These are phyloP conservation scores for Lasioglossum lativentre DNA, from an alignment of 2,888 invertebrate species.

Conservation along the genomic window DNA sequence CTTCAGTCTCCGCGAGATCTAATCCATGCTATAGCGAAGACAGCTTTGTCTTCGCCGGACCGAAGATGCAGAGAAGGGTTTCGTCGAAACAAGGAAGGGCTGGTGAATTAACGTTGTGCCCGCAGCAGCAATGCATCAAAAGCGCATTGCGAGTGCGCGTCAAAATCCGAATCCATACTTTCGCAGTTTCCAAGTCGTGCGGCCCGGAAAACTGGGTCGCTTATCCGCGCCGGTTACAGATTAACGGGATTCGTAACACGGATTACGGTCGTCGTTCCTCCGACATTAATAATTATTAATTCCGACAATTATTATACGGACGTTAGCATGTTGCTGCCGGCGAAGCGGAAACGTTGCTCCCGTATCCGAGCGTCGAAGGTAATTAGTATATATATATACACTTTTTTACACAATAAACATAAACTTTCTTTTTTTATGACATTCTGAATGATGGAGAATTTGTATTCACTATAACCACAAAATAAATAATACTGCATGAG, in stretches of 20 bases:
- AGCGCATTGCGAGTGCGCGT: slow-evolving; percentile 62
- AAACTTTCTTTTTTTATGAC: too few species aligned
- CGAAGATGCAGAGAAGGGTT: not conserved
- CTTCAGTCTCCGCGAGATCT: not conserved
- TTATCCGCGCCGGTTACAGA: slow-evolving; percentile 49
- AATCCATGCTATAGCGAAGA: not conserved
- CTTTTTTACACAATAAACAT: too few species aligned
- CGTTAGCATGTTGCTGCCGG: slow-evolving; percentile 52
- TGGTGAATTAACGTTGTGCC: slow-evolving; percentile 52
- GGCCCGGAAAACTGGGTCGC: slow-evolving; percentile 64
- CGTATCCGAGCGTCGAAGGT: not conserved
- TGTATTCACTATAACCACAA: too few species aligned
- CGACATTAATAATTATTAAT: slow-evolving; percentile 70
- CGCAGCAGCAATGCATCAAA: slow-evolving; percentile 55
- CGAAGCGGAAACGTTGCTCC: slow-evolving; percentile 45
- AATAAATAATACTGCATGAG: not conserved
- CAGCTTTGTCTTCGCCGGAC: not conserved
- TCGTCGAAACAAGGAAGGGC: slow-evolving; percentile 23
- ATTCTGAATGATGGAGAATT: too few species aligned
- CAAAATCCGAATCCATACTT: slow-evolving; percentile 63
- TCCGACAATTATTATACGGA: slow-evolving; percentile 59
- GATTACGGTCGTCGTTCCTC: slow-evolving; percentile 53
- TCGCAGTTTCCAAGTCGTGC: slow-evolving; percentile 51
- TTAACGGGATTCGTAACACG: slow-evolving; percentile 56
- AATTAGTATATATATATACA: not conserved